Evolutionary conservation across 92 coral and sea anemone genomes (phyloP).

Genomic region (Pocillopora grandis): DNA sequence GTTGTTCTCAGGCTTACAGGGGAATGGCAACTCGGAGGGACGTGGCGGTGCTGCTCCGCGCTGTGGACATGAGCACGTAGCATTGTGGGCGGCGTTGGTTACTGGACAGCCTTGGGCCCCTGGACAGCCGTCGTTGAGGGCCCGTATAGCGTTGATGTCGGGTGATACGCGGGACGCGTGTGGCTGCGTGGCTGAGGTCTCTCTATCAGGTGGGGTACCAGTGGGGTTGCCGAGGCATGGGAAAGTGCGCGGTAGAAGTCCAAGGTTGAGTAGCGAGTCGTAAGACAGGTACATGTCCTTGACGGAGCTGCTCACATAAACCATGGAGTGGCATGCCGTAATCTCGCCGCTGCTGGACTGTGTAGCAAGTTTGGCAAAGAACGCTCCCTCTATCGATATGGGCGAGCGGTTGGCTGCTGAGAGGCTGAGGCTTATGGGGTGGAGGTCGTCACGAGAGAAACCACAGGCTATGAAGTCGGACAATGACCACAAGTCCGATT

Average conservation of each 20-base stretch:
- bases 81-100: slow-evolving; percentile 6
- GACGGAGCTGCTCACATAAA: slow-evolving; percentile 63
- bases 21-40: slow-evolving; percentile 57
- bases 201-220: not conserved
- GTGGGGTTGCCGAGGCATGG: slow-evolving; percentile 15
- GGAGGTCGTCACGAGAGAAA: slow-evolving; percentile 50
- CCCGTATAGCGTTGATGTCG: slow-evolving; percentile 34
- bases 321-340: slow-evolving; percentile 67
- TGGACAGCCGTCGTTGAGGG: slow-evolving; percentile 51
- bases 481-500: slow-evolving; percentile 65
- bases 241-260: slow-evolving; percentile 45
- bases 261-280: slow-evolving; percentile 72
- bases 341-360: slow-evolving; percentile 32
- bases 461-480: slow-evolving; percentile 56
- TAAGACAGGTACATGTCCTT: slow-evolving; percentile 69
- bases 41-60: slow-evolving; percentile 51
- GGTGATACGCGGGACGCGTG: not conserved
- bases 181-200: not conserved
- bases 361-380: slow-evolving; percentile 68
- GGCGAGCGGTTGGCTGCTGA: slow-evolving; percentile 86
- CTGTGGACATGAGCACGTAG: slow-evolving; percentile 57
- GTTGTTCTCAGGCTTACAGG: slow-evolving; percentile 58
- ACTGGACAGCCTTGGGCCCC: slow-evolving; percentile 30
- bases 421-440: slow-evolving; percentile 46
- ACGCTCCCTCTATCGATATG: slow-evolving; percentile 79